Conservation (phyloP, 2,113 vertebrate genomes). For the Apodemus sylvaticus region DNA sequence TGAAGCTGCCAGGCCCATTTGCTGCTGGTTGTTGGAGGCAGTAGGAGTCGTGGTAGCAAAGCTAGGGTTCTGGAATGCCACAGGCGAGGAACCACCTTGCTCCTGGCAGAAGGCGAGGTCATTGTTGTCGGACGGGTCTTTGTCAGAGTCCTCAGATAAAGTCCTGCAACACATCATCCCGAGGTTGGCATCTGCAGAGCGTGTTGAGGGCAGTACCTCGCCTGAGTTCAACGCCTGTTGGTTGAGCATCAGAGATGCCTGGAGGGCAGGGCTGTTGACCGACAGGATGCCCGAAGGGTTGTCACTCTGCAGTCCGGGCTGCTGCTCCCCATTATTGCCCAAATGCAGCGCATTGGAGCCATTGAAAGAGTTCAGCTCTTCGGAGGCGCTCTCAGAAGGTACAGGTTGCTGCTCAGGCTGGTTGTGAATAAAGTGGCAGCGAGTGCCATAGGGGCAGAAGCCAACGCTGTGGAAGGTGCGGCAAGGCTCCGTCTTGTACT, state of each 20-base stretch:
- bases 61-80: slow-evolving; percentile 89
- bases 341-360: too few species aligned
- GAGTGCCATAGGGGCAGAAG: slow-evolving; percentile 93
- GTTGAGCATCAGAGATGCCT: slow-evolving; percentile 85
- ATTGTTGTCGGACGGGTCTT: slow-evolving; percentile 87
- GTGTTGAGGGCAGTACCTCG: slow-evolving; percentile 87
- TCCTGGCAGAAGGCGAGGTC: slow-evolving; percentile 93
- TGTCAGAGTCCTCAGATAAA: neutral
- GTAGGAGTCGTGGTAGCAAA: slow-evolving; percentile 79
- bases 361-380: slow-evolving; percentile 78
- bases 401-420: slow-evolving; percentile 91
- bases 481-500: slow-evolving; percentile 95
- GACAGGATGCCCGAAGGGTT: slow-evolving; percentile 94
- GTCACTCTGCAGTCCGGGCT: slow-evolving; percentile 93
- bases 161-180: slow-evolving; percentile 58
- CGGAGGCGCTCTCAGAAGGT: slow-evolving; percentile 85
- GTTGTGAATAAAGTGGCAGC: slow-evolving; percentile 95
- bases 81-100: slow-evolving; percentile 90
- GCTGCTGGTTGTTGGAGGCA: slow-evolving; percentile 86
- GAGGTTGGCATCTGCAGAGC: slow-evolving; percentile 84
- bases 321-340: neutral
- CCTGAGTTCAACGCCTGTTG: slow-evolving; percentile 86
- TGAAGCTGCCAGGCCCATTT: slow-evolving; percentile 81
- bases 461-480: slow-evolving; percentile 94
- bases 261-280: slow-evolving; percentile 83